Percentiles rank a stretch among this genome's conserved stretches.
These are phyloP conservation scores for Bombus vancouverensis DNA, from an alignment of 1,140 invertebrate genomes.

Conservation along the genomic window DNA sequence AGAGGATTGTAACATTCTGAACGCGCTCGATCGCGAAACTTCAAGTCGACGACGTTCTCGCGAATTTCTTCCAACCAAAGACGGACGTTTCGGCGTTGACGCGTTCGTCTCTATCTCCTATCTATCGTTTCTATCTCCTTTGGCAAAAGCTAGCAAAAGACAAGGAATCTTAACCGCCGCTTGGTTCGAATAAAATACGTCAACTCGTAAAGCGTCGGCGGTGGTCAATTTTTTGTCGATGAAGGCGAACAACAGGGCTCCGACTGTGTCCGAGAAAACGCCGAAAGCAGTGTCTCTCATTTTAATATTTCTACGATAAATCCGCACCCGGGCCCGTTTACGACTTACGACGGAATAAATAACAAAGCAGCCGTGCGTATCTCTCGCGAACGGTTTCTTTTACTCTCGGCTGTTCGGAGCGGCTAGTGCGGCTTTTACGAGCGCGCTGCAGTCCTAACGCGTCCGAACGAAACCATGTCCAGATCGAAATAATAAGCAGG, in stretches of 20 bases:
- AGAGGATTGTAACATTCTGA: neutral
- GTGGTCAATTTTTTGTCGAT: conserved; percentile 57
- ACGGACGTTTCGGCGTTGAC: neutral
- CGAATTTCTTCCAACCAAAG: neutral
- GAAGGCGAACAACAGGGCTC: neutral
- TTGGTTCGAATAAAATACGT: conserved; percentile 66
- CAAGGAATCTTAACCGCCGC: neutral
- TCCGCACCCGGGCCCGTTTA: conserved; percentile 70
- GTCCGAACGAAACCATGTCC: conserved; percentile 32
- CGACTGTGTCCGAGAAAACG: neutral
- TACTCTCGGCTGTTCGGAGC: neutral
- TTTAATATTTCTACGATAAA: conserved; percentile 77
- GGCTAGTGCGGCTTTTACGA: conserved; percentile 66
- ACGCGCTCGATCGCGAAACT: conserved; percentile 42
- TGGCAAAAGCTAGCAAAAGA: neutral
- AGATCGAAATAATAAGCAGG: conserved; percentile 71
- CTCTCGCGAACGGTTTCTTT: conserved; percentile 31
- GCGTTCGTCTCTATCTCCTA: no score
- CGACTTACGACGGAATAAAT: conserved; percentile 74
- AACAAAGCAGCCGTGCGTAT: conserved; percentile 63
- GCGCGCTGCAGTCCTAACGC: conserved; percentile 42
- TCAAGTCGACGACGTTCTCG: conserved; percentile 31
- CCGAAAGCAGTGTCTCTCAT: conserved; percentile 64
- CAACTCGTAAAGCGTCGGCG: conserved; percentile 62
- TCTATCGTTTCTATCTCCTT: neutral